Evolutionary conservation across 2,797 vertebrate species (phyloP), one percentile per base, ranked within the genome.

Genomic region (Alcedo atthis): DNA sequence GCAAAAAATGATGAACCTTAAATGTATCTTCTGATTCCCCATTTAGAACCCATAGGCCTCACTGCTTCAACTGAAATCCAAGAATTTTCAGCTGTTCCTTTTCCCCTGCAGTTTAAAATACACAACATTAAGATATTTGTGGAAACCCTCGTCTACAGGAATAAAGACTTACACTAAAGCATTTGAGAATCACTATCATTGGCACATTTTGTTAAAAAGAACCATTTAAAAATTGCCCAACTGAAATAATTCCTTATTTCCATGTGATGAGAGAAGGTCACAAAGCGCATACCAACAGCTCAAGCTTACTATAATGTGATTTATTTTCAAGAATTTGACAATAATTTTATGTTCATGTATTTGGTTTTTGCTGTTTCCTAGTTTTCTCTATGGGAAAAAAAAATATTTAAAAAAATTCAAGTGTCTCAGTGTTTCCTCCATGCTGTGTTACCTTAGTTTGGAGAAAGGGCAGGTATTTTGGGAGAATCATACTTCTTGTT

Each of bases 401-500:
- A 25, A 19, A 15, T 3, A 30, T 45, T 67, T 9, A 48, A 32
- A 22, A 11, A 18, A 75, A 75, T 95, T 95, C 77, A 92, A 87
- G 58, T 91, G 96, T 97, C 95, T 94, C 96, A 88, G 73, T 89
- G 81, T 88, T 96, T 87, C 55, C 63, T 92, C 94, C 94, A 94
- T 62, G 95, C 93, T 92, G 81, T 62, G 79, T 95, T 93, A 96
- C 96, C 90, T 96, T 61, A 94, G 93, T 92, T 95, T 92, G 66
- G 93, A 96, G 94, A 94, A 98, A 98, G 97, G 97, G 95, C 97
- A 98, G 96, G 95, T 97, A 98, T 98, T 98, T 98, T 96, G 95
- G 95, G 97, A 97, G 92, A 97, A 96, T 97, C 97, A 97, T 98
- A 96, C 95, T 98, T 98, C 98, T 98, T 98, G 96, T 97, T 98